phyloP scores from a whole-genome alignment of 2,113 vertebrate genomes.

The Gorsachius goisagi region DNA sequence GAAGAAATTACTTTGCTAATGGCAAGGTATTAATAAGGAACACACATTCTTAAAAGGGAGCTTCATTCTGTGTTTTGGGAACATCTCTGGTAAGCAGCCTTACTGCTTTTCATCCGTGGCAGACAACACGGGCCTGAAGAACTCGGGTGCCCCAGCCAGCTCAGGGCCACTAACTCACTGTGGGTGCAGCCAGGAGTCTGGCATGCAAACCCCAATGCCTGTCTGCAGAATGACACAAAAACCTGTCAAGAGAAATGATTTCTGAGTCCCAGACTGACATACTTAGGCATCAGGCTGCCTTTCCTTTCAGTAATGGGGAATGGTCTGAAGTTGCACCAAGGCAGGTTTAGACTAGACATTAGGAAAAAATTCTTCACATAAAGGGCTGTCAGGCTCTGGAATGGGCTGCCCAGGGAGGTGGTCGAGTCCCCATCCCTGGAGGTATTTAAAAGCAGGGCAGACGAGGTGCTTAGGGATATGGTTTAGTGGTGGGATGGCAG shows the following conservation, averaged over 20 bases:
- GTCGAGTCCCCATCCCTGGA: too few species aligned
- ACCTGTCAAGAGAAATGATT: not conserved
- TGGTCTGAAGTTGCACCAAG: too few species aligned
- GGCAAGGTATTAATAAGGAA: not conserved
- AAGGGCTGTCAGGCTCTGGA: too few species aligned
- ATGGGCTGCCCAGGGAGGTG: too few species aligned
- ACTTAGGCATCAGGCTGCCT: not conserved
- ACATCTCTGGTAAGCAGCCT: not conserved
- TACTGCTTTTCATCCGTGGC: not conserved
- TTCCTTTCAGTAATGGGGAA: not conserved
- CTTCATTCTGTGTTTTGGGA: not conserved
- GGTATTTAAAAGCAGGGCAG: too few species aligned
- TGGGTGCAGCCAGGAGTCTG: not conserved
- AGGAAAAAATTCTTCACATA: too few species aligned
- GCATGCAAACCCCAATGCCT: not conserved
- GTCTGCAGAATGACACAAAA: not conserved
- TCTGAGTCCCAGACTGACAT: not conserved
- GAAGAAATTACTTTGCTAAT: not conserved
- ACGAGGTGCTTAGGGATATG: too few species aligned
- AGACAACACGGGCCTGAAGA: not conserved
- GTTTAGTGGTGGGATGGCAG: too few species aligned
- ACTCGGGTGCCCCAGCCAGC: not conserved
- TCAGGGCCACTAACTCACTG: not conserved
- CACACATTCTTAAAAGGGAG: not conserved
- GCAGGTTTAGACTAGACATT: too few species aligned